Conservation (phyloP, 1,140 invertebrate species). For the Brachionus manjavacas region DNA sequence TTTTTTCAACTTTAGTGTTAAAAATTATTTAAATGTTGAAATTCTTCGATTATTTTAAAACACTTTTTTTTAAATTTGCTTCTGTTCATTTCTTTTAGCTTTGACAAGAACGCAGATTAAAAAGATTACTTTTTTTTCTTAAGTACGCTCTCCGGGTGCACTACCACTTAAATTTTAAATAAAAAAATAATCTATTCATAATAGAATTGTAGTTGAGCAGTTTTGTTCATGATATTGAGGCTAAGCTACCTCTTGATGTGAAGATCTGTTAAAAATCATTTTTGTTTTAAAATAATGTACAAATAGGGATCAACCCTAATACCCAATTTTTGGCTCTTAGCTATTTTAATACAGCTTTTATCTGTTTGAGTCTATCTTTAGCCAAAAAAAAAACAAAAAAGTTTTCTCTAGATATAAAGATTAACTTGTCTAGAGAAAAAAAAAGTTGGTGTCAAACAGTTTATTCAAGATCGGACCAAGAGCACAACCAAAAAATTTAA, state of each 20-base stretch:
- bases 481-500: not conserved
- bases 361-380: not conserved
- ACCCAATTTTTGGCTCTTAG: not conserved
- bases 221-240: not conserved
- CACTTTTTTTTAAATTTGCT: no score
- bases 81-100: no score
- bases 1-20: no score
- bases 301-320: not conserved
- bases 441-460: not conserved
- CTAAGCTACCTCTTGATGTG: not conserved
- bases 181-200: not conserved
- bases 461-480: not conserved
- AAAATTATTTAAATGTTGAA: no score
- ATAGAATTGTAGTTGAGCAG: not conserved
- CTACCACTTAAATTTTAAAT: no score
- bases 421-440: not conserved
- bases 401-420: not conserved
- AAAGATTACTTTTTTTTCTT: no score
- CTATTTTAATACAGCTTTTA: not conserved
- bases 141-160: no score
- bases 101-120: no score
- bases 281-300: not conserved
- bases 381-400: not conserved
- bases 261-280: not conserved
- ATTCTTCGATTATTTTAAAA: no score